Evolutionary conservation across 2,113 vertebrate genomes (phyloP), one percentile per base, ranked within the genome.

Genomic region (Dunckerocampus dactyliophorus): DNA sequence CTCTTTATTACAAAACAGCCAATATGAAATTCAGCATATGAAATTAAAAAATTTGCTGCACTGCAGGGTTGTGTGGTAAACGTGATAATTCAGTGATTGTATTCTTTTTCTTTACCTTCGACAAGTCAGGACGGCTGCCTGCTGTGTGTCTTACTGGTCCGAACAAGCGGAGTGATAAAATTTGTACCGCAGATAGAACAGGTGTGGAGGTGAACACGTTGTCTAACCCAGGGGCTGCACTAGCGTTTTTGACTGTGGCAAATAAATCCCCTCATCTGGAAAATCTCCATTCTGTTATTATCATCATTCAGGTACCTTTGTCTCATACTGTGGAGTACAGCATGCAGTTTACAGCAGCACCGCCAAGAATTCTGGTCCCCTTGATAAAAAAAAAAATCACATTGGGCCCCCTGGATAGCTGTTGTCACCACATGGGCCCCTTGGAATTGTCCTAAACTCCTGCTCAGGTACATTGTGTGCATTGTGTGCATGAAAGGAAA

Each of bases 101-200:
- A 62, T 75, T 74, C 56, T 69, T 62, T 68, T 77, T 78, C 79
- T 65, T 74, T n/a, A n/a, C 62, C 70, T 81, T 43, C 47, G 67
- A 81, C 84, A 82, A 78, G 83, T 80, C 81, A 54, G 65, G 80
- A 88, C 81, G 76, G 59, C 67, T 75, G 71, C 46, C 15, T 37
- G 34, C 11, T 64, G 24, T 59, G 37, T 58, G 52, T 74, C n/a
- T 64, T 71, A 57, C 67, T 47, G 52, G 61, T 60, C 46, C 52
- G 61, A 82, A 74, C 45, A 20, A 47, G 69, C 50, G 76, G 66
- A 63, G 59, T 67, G 72, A 47, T 46, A 21, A 63, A 51, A 47
- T 47, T 51, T 73, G 53, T 63, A 72, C 62, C 53, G 24, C 54
- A 61, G 63, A 64, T 70, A 47, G 19, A 62, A 63, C 76, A 85